A percentile compares a stretch with the other conserved stretches of the same genome.
Conservation (phyloP, 2,113 vertebrate genomes). For the Ancistrus triradiatus region DNA sequence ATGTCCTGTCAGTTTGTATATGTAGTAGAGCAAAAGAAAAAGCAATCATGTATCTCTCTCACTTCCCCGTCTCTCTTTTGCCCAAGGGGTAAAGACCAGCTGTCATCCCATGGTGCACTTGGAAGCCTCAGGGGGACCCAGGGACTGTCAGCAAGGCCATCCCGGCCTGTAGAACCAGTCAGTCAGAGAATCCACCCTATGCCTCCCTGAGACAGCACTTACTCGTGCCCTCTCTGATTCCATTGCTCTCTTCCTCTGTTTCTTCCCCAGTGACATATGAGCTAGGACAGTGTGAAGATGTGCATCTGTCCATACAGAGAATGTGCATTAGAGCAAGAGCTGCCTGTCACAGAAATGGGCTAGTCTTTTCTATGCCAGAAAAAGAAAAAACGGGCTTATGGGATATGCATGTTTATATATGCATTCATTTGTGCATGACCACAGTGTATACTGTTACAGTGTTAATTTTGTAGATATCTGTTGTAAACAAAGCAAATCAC, state of each 20-base stretch:
- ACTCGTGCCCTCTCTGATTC: not conserved
- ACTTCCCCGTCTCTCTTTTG: conserved; percentile 5
- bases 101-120: conserved; percentile 35
- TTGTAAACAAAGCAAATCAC: too few species aligned
- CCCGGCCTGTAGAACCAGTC: conserved; percentile 20
- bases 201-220: conserved; percentile 6
- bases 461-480: too few species aligned
- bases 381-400: not conserved
- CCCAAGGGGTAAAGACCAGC: conserved; percentile 30
- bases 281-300: conserved; percentile 47
- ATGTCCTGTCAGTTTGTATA: conserved; percentile 19
- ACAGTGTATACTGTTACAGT: too few species aligned
- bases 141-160: conserved; percentile 28
- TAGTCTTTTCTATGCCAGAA: conserved; percentile 7
- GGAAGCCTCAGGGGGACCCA: conserved; percentile 29
- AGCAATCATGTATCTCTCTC: conserved; percentile 2
- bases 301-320: conserved; percentile 52
- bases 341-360: conserved; percentile 19
- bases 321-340: conserved; percentile 34
- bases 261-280: conserved; percentile 39
- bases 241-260: not conserved
- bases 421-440: conserved; percentile 20
- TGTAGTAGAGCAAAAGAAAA: conserved; percentile 8
- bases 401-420: not conserved
- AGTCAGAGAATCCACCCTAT: conserved; percentile 21